Evolutionary conservation across 2,797 vertebrate species (phyloP).

Genomic region (Sorex maritimensis): DNA sequence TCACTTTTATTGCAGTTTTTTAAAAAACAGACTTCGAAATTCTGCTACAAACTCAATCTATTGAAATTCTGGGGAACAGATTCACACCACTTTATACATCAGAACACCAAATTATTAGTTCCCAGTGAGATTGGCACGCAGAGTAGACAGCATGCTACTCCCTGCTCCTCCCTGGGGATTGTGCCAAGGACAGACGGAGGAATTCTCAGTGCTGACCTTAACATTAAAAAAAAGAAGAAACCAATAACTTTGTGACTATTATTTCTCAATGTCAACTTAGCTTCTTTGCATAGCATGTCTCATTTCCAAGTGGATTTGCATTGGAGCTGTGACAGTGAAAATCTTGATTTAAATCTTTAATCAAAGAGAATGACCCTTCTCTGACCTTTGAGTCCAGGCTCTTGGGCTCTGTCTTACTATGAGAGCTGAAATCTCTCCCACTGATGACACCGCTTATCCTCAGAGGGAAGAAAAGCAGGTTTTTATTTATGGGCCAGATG

Average conservation of each 20-base stretch:
- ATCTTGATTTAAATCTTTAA: constrained; percentile 19
- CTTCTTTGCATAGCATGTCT: constrained; percentile 16
- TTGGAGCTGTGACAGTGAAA: background rate
- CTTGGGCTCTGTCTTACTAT: constrained; percentile 3
- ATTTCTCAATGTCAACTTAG: background rate
- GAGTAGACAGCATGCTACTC: background rate
- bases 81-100: background rate
- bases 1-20: background rate
- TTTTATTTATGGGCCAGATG: constrained; percentile 45
- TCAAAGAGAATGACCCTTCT: background rate
- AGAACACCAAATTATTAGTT: background rate
- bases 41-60: background rate
- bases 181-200: background rate
- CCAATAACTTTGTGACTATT: background rate
- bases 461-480: constrained; percentile 51
- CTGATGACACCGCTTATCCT: constrained; percentile 10
- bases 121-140: background rate
- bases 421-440: background rate
- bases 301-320: constrained; percentile 41
- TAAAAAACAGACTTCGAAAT: constrained; percentile 11
- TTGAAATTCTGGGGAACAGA: background rate
- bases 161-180: background rate
- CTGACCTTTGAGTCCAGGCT: background rate
- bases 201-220: background rate
- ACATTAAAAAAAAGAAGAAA: background rate